Evolutionary conservation across 2,113 vertebrate species (phyloP), one percentile per base, ranked within the genome.

Genomic region (Herpailurus yagouaroundi): DNA sequence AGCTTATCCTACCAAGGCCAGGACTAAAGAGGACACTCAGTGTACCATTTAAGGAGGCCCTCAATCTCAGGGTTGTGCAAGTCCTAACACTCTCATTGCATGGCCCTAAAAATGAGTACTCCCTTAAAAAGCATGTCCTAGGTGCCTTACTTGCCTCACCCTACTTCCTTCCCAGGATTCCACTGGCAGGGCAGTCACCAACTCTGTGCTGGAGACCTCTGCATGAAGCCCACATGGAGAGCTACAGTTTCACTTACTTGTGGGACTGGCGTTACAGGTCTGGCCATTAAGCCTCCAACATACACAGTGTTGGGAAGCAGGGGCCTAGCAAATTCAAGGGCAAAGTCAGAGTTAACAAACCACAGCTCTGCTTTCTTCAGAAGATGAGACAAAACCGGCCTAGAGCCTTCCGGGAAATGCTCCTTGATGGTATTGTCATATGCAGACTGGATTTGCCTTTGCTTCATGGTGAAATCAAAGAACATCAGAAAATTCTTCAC

Each of bases 321-420:
- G 0, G 98, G 99, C 79, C 97, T 98, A 0, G 98, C 98, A 93
- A 99, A 99, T 36, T 99, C 99, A 71, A 99, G 94, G 29, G 98
- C 98, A 83, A 99, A 99, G 96, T 99, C 98, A 0, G 98, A 98
- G 94, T 99, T 99, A 86, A 99, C 98, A 63, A 98, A 98, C 98
- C 98, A 99, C 27, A 99, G 97, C 95, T 99, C 99, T 45, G 99
- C 97, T 96, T 98, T 98, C 91, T 64, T 73, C 81, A 98, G 97
- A 68, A 99, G 97, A 10, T 98, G 98, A 41, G 97, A 48, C 68
- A 97, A 97, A 97, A 88, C 94, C 68, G 94, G 97, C 57, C 73
- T 74, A 74, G 73, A 41, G 3, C 3, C 38, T 45, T 74, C 38
- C 2, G 73, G 38, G 12, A 74, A 98, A 97, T 99, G 98, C 8